Evolutionary conservation across 2,113 vertebrate genomes (phyloP).

Genomic region (Apteryx owenii): DNA sequence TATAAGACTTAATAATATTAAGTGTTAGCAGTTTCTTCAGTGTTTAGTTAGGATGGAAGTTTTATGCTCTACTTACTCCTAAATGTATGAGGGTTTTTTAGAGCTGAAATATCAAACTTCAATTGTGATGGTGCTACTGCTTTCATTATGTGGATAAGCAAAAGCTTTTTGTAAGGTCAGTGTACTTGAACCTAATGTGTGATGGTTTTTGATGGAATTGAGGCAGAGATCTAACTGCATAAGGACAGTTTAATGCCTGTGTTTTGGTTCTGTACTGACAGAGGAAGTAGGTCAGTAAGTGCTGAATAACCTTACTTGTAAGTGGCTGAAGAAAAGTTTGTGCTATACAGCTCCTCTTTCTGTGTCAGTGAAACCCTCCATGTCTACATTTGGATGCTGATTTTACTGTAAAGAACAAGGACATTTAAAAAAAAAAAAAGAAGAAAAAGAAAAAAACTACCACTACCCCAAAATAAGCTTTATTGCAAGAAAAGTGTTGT

Average conservation of each 20-base stretch:
- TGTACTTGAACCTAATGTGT: not conserved
- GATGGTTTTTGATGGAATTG: not conserved
- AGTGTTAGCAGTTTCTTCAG: not conserved
- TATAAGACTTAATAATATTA: not conserved
- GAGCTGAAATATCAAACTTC: not conserved
- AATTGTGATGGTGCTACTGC: not conserved
- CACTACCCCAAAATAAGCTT: conserved; percentile 83
- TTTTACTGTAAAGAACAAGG: conserved; percentile 1
- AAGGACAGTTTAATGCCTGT: not conserved
- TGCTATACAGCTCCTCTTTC: not conserved
- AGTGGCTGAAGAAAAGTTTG: not conserved
- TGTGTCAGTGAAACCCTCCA: not conserved
- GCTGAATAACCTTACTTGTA: not conserved
- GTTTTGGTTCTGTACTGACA: not conserved
- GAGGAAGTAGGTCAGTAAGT: not conserved
- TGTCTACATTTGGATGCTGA: not conserved
- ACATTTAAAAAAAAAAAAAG: too few species aligned
- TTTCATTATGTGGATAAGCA: not conserved
- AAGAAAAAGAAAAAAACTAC: not conserved
- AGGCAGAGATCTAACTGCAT: not conserved
- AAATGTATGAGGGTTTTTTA: not conserved
- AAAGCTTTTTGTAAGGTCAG: not conserved
- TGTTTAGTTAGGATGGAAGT: not conserved
- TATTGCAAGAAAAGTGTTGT: conserved; percentile 80
- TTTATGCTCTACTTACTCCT: not conserved